Percentiles rank a stretch among this genome's conserved stretches.
These are phyloP conservation scores for Synergus umbraculus DNA, from an alignment of 2,888 invertebrate species.

Conservation along the genomic window DNA sequence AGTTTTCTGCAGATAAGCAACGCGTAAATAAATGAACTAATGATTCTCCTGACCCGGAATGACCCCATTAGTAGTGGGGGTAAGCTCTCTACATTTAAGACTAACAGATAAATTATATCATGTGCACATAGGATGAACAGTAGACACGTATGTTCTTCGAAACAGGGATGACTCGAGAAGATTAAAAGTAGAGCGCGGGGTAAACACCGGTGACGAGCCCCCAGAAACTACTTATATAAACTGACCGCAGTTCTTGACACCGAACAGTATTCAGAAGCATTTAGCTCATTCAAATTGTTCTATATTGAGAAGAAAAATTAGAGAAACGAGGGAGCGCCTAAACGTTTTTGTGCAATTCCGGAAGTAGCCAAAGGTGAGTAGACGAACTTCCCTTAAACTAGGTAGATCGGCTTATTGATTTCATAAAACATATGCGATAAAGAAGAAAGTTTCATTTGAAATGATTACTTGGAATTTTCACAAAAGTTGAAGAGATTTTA, in stretches of 20 bases:
- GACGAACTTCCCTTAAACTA: neutral
- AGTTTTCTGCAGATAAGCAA: conserved; percentile 6
- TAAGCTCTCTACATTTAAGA: conserved; percentile 15
- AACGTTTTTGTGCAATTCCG: neutral
- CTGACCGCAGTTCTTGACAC: conserved; percentile 49
- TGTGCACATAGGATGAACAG: conserved; percentile 20
- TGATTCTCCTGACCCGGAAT: conserved; percentile 4
- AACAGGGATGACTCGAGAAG: conserved; percentile 49
- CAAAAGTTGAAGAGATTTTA: too few relatives aligned
- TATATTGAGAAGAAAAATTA: neutral
- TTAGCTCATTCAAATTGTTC: conserved; percentile 48
- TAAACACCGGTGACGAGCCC: conserved; percentile 37
- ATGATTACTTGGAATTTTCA: too few relatives aligned
- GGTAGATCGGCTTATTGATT: neutral
- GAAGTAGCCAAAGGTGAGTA: conserved; percentile 12
- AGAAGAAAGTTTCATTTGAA: too few relatives aligned
- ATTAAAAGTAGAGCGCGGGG: conserved; percentile 53
- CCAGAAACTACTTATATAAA: conserved; percentile 50
- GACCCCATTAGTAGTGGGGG: conserved; percentile 17
- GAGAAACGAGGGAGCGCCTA: neutral
- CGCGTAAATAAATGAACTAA: conserved; percentile 2
- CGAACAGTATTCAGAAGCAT: conserved; percentile 48
- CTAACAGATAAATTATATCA: conserved; percentile 33
- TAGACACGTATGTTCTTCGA: conserved; percentile 20
- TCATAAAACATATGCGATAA: too few relatives aligned